Percentiles rank a stretch among this genome's conserved stretches.
Conservation (phyloP, 2,113 vertebrate genomes). For the Xiphophorus hellerii region DNA sequence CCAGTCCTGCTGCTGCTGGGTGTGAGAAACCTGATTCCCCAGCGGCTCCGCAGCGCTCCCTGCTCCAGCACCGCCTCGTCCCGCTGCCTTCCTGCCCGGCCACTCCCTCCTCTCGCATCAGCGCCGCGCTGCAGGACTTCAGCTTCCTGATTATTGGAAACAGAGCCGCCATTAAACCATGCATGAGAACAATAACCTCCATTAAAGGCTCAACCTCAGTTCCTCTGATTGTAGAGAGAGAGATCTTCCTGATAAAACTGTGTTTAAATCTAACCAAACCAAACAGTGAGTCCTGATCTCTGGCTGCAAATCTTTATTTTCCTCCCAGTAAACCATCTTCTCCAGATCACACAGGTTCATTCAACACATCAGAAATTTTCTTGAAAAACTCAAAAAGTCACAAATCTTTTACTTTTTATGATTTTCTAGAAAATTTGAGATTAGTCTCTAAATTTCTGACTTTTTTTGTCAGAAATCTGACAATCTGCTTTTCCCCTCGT, state of each 20-base stretch:
- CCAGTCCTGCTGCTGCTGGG: conserved; percentile 5
- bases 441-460: no score
- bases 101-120: no score
- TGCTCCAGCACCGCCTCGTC: conserved; percentile 27
- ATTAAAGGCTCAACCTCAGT: not conserved
- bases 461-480: no score
- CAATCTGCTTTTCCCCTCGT: no score
- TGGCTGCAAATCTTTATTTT: no score
- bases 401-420: no score
- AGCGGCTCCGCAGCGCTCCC: conserved; percentile 33
- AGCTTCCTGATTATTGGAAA: conserved; percentile 15
- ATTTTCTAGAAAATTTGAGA: no score
- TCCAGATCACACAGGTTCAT: no score
- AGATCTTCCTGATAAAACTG: not conserved
- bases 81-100: no score
- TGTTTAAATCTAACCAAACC: not conserved
- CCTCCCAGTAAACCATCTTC: no score
- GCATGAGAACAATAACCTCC: not conserved
- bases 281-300: not conserved
- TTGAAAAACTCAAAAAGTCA: no score
- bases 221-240: not conserved
- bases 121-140: conserved; percentile 2
- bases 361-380: no score
- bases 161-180: conserved; percentile 8
- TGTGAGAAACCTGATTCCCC: conserved; percentile 63